Evolutionary conservation across 2,113 vertebrate species (phyloP).

Genomic region (Leptobrachium ailaonicum): DNA sequence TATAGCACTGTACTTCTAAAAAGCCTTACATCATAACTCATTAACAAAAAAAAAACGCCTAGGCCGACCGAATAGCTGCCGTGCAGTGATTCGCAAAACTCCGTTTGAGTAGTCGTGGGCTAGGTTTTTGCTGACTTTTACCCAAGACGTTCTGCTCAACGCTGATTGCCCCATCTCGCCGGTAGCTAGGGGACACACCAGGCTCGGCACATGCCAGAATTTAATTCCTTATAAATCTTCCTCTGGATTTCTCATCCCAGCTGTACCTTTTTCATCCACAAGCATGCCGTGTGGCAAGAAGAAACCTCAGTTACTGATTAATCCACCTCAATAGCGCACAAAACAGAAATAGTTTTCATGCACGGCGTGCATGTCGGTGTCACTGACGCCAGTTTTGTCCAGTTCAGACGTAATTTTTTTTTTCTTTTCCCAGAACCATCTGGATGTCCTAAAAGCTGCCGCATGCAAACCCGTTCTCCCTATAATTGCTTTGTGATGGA

Average conservation of each 20-base stretch:
- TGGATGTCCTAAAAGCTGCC: too few relatives aligned
- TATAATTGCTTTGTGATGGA: too few relatives aligned
- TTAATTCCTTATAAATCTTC: conserved; percentile 28
- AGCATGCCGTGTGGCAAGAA: not conserved
- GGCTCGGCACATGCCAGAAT: conserved; percentile 31
- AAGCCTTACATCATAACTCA: conserved; percentile 10
- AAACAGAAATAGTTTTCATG: not conserved
- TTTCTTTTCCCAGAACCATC: too few relatives aligned
- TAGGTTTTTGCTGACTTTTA: conserved; percentile 41
- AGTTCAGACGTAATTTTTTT: too few relatives aligned
- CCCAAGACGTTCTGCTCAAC: conserved; percentile 33
- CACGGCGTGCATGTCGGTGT: too few relatives aligned
- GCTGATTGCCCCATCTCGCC: conserved; percentile 38
- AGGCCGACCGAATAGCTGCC: conserved; percentile 1
- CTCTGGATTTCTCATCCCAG: conserved; percentile 32
- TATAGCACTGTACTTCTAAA: not conserved
- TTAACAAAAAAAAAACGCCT: conserved; percentile 15
- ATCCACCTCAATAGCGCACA: not conserved
- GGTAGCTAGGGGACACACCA: conserved; percentile 22
- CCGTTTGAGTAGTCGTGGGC: conserved; percentile 12
- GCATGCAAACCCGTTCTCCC: too few relatives aligned
- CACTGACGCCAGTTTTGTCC: too few relatives aligned
- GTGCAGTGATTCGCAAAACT: conserved; percentile 19
- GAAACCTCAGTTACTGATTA: not conserved
- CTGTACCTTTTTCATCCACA: conserved; percentile 23